phyloP scores from a whole-genome alignment of 2,888 invertebrate species.

The Apoderus coryli region DNA sequence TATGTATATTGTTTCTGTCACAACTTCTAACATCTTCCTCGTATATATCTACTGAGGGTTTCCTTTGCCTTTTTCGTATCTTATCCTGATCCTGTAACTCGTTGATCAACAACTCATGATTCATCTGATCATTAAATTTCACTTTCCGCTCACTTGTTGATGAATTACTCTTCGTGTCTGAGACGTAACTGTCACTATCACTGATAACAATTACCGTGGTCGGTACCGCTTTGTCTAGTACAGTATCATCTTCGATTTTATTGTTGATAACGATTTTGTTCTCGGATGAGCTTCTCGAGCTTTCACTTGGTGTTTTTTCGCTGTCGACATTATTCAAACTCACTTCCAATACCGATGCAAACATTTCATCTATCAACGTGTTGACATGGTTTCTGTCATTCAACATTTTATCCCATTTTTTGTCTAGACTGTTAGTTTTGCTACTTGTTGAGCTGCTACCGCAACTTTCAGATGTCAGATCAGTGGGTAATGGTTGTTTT shows the following conservation, averaged over 20 bases:
- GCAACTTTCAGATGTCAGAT: slow-evolving; percentile 9
- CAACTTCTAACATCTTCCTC: no score
- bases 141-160: slow-evolving; percentile 17
- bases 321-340: slow-evolving; percentile 19
- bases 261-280: slow-evolving; percentile 16
- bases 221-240: slow-evolving; percentile 17
- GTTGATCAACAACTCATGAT: slow-evolving; percentile 56
- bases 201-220: slow-evolving; percentile 18
- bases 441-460: slow-evolving; percentile 11
- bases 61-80: slow-evolving; percentile 26
- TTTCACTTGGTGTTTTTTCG: slow-evolving; percentile 10
- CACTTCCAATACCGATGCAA: slow-evolving; percentile 29
- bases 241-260: slow-evolving; percentile 16
- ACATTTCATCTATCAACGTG: slow-evolving; percentile 31
- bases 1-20: slow-evolving; percentile 10
- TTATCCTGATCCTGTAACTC: slow-evolving; percentile 40
- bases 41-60: slow-evolving; percentile 25
- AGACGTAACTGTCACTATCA: slow-evolving; percentile 7
- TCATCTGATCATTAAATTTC: slow-evolving; percentile 30
- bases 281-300: slow-evolving; percentile 13
- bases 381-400: slow-evolving; percentile 30
- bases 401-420: slow-evolving; percentile 21
- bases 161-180: slow-evolving; percentile 7
- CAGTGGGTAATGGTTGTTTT: slow-evolving; percentile 9
- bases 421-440: slow-evolving; percentile 13